Evolutionary conservation across 2,888 invertebrate species (phyloP).

Genomic region (Oithona nana): DNA sequence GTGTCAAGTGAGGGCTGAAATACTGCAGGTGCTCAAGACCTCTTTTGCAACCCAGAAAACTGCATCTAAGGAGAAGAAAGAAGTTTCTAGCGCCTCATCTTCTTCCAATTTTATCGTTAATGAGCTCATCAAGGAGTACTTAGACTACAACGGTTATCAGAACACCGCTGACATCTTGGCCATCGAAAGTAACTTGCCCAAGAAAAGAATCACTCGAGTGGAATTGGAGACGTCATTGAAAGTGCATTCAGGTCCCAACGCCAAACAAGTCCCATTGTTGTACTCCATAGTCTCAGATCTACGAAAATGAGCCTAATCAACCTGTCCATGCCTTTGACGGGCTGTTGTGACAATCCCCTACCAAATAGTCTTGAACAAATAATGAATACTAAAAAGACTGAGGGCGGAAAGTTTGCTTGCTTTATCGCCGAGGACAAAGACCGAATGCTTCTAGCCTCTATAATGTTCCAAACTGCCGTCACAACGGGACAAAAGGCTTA

Average conservation of each 20-base stretch:
- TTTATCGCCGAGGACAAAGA: no score
- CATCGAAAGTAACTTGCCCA: neutral
- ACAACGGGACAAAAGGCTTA: no score
- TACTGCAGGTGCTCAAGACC: neutral
- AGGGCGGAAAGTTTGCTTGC: no score
- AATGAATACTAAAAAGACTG: no score
- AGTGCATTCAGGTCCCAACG: neutral
- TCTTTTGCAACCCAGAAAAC: no score
- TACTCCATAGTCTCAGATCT: slow-evolving; percentile 1
- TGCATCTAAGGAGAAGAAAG: neutral
- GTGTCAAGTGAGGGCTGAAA: neutral
- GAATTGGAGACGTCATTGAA: neutral
- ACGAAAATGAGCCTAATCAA: neutral
- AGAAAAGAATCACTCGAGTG: neutral
- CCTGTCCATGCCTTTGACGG: neutral
- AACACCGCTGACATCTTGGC: neutral
- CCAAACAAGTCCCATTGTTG: slow-evolving; percentile 2
- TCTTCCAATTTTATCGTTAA: slow-evolving; percentile 5
- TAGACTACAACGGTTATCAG: neutral
- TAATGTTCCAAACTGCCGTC: no score
- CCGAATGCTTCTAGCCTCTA: no score
- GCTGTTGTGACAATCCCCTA: no score
- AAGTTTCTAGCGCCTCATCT: neutral
- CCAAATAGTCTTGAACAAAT: no score
- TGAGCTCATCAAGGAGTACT: slow-evolving; percentile 15